Evolutionary conservation across 2,888 invertebrate species (phyloP), one percentile per base, ranked within the genome.

Genomic region (Cerastis rubricosa): DNA sequence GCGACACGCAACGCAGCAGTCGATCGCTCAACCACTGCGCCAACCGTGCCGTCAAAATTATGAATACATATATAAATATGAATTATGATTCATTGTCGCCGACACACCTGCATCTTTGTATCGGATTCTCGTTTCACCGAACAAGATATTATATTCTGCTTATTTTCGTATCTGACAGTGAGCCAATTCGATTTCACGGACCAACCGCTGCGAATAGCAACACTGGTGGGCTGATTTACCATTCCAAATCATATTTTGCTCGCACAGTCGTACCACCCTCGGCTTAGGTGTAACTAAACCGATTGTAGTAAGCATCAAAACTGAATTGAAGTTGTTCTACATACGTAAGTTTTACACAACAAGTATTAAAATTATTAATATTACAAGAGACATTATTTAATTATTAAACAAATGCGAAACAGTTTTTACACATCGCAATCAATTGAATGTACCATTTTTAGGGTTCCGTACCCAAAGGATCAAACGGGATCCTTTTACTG

Each of bases 151-250:
- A 90, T 91, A 93, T 77, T 88, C 89, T 92, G 91, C 93, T 94
- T 96, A 96, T 96, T 96, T 96, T 94, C 91, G 95, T 94, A 92
- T 91, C 94, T 95, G 96, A 95, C 93, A 93, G 93, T 91, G 92
- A 93, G 95, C 96, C 96, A 95, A 96, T 94, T 95, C 94, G 94
- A 96, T 96, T 95, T 95, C 94, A 95, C 93, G 94, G 93, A 90
- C 91, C 93, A 90, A 88, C 90, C 91, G 92, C 88, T 94, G 94
- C 91, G 94, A 94, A 93, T 93, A 92, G 92, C 91, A 92, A 92
- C 91, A 89, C 86, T 88, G 86, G 83, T 89, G 86, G 85, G 85
- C 87, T 89, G 82, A 85, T 88, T 88, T 89, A 88, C 88, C 89
- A 90, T 91, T 88, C 88, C 87, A 90, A 92, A 90, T 91, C 89